Evolutionary conservation across 2,797 vertebrate genomes (phyloP), one percentile per base, ranked within the genome.

Genomic region (Sebastes wilsoni): DNA sequence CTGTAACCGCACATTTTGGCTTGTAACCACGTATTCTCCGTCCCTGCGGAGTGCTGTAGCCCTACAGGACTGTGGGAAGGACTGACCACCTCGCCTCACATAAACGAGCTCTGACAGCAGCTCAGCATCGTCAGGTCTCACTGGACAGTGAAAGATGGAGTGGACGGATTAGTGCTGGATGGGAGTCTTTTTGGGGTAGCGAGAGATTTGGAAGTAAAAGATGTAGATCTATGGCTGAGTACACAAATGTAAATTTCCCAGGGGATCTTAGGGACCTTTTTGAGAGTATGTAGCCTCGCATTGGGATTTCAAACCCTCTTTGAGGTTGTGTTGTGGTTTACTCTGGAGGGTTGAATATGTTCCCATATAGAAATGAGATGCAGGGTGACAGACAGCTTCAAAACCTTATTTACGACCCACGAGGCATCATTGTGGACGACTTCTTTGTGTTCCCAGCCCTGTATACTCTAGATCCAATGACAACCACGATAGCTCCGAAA

Each of bases 41-140:
- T 92, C 91, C 85, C 90, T 66, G 60, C 3, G 88, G 90, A 82
- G 66, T 69, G 64, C 42, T 74, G 38, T 23, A 56, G 80, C 67
- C 72, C 69, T 80, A 23, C 72, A 75, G 60, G 77, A 82, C 82
- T 94, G 91, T 94, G 92, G 90, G 93, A 95, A 94, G 84, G 76
- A 88, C 81, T 88, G 87, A 82, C 87, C 90, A 81, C 70, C 74
- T 38, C 10, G 32, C 66, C 79, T 93, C 83, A 90, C 79, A 89
- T 49, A 91, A 93, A 94, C 64, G 5, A 84, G 82, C 66, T 79
- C 67, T 92, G 92, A 94, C 92, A 93, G 91, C 78, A 71, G 80
- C 75, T 72, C 67, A 81, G 23, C 66, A 83, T 82, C 46, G 55
- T 70, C 79, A 82, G 79, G 80, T 90, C 89, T 91, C 81, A 75